These are phyloP conservation scores for Leptura quadrifasciata DNA, from an alignment of 2,888 invertebrate genomes.

Conservation along the genomic window DNA sequence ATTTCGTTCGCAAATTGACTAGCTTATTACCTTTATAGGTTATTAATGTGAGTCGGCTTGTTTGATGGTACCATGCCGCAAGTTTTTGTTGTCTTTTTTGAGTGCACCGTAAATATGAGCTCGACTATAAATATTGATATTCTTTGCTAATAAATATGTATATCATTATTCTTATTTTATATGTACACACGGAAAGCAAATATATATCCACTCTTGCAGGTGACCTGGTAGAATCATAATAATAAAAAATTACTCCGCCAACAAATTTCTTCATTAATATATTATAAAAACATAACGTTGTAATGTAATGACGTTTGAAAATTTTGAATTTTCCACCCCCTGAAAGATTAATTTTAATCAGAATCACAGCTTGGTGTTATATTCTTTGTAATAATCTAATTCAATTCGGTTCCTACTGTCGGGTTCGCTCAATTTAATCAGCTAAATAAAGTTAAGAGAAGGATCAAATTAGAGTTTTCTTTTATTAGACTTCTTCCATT, in stretches of 20 bases:
- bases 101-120: too few relatives aligned
- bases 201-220: not conserved
- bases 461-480: constrained; percentile 46
- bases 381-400: constrained; percentile 35
- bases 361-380: constrained; percentile 36
- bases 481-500: constrained; percentile 37
- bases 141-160: too few relatives aligned
- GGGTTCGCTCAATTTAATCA: constrained; percentile 44
- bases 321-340: constrained; percentile 14
- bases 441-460: constrained; percentile 44
- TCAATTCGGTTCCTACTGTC: constrained; percentile 39
- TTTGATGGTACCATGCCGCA: too few relatives aligned
- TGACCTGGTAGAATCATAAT: not conserved
- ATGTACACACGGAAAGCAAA: too few relatives aligned
- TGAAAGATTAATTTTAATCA: constrained; percentile 39
- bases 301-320: not conserved
- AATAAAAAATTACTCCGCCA: not conserved
- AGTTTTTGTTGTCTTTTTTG: too few relatives aligned
- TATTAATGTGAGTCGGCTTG: too few relatives aligned
- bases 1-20: too few relatives aligned
- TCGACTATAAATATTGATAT: too few relatives aligned
- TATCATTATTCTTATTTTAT: too few relatives aligned
- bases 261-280: not conserved
- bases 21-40: too few relatives aligned
- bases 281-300: not conserved